Evolutionary conservation across 2,797 vertebrate species (phyloP), one percentile per base, ranked within the genome.

Genomic region (Phataginus tricuspis): DNA sequence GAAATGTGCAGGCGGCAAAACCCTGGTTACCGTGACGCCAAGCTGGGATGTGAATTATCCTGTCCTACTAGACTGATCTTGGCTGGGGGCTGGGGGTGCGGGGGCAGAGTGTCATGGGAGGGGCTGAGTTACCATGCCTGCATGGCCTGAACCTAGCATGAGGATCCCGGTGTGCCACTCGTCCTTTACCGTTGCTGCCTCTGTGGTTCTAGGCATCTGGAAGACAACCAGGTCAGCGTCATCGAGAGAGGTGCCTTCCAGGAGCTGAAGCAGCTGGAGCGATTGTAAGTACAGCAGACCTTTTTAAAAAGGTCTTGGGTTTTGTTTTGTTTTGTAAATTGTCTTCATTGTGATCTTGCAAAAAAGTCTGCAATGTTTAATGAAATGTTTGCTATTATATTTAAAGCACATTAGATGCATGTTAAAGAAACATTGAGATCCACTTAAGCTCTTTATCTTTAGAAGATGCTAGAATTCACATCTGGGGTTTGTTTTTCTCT

Each of bases 241-340:
- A 99, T 99, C 2, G 99, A 99, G 98, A 99, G 99, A 98, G 99
- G 99, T 98, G 99, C 99, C 37, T 99, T 99, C 98, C 99, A 99
- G 98, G 99, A 99, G 98, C 99, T 99, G 95, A 99, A 99, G 96
- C 99, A 99, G 98, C 99, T 99, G n/a, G 99, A 99, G 96, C 98
- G 99, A 95, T 98, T 99, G 99, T 99, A 97, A 99, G 99, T 99
- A 98, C 95, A 55, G n/a, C 27, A 77, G 31, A 39, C 96, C 63
- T 90, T 91, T 95, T 61, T 74, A 86, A 23, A 89, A 94, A 92
- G 86, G 55, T 55, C 34, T 7, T 57, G 12, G 13, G 23, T 78
- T 86, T 31, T 21, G 23, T n/a, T 45, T 45, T 51, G 61, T 53
- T 61, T 63, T 51, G 42, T 91, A 74, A 94, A 72, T 83, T n/a